Evolutionary conservation across 2,888 invertebrate genomes (phyloP), one percentile per base, ranked within the genome.

Genomic region (Timandra comae): DNA sequence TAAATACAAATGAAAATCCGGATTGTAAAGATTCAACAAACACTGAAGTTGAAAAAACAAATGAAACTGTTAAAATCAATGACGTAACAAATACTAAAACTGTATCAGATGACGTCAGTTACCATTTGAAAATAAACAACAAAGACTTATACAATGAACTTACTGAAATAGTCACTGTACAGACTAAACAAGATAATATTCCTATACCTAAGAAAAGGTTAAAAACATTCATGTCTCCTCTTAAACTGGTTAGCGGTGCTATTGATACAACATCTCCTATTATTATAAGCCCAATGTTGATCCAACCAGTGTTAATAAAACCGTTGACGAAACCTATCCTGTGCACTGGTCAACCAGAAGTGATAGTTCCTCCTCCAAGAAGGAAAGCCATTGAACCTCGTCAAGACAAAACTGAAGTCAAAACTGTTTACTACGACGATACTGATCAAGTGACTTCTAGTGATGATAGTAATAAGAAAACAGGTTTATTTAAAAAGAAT

Each of bases 101-200:
- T 53, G 41, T 50, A 26, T 59, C 61, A 28, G 71, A 74, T 40
- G 67, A 75, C 42, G 76, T 84, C 6, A 79, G 76, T 52, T 82
- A 85, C 46, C 80, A 71, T 54, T 65, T 85, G 33, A 84, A 75
- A 69, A 82, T 84, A 50, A 79, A 76, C 38, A 78, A 75, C 7
- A 68, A 56, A 47, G 78, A 80, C 47, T 50, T 71, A 30, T 52
- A 46, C 27, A 54, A 57, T 27, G 41, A 53, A 30, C 10, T 43
- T 32, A 39, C 60, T 38, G 52, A 57, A 38, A 32, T 45, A 29
- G 33, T 45, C 3, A 23, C 43, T 33, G 33, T 49, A 25, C 51
- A 53, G 27, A 54, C 39, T 28, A 56, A 50, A 37, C 57, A 49
- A 34, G 16, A 43, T 25, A 52, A 59, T 19, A 43, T 40, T 3